Percentiles rank a stretch among this genome's conserved stretches.
These are phyloP conservation scores for Alcis repandata DNA, from an alignment of 2,888 invertebrate species.

Conservation along the genomic window DNA sequence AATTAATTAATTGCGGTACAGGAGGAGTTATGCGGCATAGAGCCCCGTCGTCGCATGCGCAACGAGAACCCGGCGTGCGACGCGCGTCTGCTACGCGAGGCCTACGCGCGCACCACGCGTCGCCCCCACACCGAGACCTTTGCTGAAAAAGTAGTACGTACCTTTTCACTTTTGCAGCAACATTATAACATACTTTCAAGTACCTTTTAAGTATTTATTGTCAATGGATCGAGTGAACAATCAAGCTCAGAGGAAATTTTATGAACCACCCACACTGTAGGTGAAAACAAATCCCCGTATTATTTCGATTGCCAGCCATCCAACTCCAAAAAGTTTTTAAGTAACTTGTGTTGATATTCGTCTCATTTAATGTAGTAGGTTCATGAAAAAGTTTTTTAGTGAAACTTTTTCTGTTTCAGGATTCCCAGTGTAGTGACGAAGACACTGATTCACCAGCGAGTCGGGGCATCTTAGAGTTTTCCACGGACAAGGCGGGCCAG, in stretches of 20 bases:
- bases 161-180: background rate
- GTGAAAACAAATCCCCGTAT: too few relatives aligned
- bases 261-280: too few relatives aligned
- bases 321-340: too few relatives aligned
- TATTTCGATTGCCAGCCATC: too few relatives aligned
- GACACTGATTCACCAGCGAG: slow-evolving; percentile 85
- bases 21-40: slow-evolving; percentile 89
- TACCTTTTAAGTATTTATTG: background rate
- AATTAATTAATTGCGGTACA: slow-evolving; percentile 58
- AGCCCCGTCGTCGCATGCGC: slow-evolving; percentile 78
- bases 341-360: too few relatives aligned
- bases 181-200: background rate
- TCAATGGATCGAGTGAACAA: background rate
- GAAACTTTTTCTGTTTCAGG: slow-evolving; percentile 58
- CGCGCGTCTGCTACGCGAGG: slow-evolving; percentile 78
- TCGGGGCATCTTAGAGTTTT: slow-evolving; percentile 93
- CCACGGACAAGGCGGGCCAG: slow-evolving; percentile 94
- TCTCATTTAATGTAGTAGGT: too few relatives aligned
- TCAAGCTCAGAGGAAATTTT: too few relatives aligned
- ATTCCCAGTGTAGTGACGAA: slow-evolving; percentile 83
- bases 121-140: slow-evolving; percentile 81
- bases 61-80: slow-evolving; percentile 77
- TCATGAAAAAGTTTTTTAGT: background rate
- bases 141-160: slow-evolving; percentile 78
- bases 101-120: slow-evolving; percentile 79